phyloP scores from a whole-genome alignment of 1,140 invertebrate species.

The roundworm (Caenorhabditis elegans) region WBcel235 BX284604.4:14694001-14694500 shows the following conservation, averaged over 20 bases:
- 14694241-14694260: constrained; percentile 78
- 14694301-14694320: constrained; percentile 61
- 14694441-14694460: constrained; percentile 54
- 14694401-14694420: constrained; percentile 72
- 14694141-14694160: constrained; percentile 57
- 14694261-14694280: constrained; percentile 33
- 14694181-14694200: constrained; percentile 85
- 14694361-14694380: constrained; percentile 77
- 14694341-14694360: constrained; percentile 74
- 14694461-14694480: constrained; percentile 61
- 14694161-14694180: constrained; percentile 79
- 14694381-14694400: constrained; percentile 78
- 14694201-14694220: constrained; percentile 92
- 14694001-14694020: too few species aligned
- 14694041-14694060: too few species aligned
- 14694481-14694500: constrained; percentile 56
- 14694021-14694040: too few species aligned
- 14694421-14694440: constrained; percentile 52
- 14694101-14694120: too few species aligned
- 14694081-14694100: too few species aligned
- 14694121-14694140: constrained; percentile 36
- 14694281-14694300: constrained; percentile 38
- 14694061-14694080: too few species aligned
- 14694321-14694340: constrained; percentile 67
- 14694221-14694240: constrained; percentile 91